Percentiles rank a stretch among this genome's conserved stretches.
phyloP scores from a whole-genome alignment of 1,140 invertebrate genomes.

The Bemisia tabaci region DNA sequence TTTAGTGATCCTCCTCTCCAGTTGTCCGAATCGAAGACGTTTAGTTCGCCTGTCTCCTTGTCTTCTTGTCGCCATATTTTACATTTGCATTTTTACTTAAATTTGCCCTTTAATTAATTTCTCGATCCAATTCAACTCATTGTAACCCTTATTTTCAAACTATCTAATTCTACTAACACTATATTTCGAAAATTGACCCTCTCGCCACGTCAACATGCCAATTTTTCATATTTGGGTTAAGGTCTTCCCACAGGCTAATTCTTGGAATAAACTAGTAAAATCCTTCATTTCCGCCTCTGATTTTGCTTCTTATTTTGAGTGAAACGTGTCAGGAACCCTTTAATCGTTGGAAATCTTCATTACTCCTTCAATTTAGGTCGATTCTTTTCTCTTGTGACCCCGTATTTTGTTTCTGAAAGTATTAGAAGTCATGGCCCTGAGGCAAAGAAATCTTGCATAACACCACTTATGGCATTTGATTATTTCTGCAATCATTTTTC shows the following conservation, averaged over 20 bases:
- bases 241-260: not conserved
- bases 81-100: conserved; percentile 1
- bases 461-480: not conserved
- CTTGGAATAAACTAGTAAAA: not conserved
- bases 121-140: not conserved
- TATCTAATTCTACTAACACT: not conserved
- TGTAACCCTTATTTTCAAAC: not conserved
- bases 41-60: not conserved
- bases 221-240: not conserved
- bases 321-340: no score
- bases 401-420: not conserved
- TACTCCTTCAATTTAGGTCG: not conserved
- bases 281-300: not conserved
- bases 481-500: not conserved
- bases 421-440: not conserved
- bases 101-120: not conserved
- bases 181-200: not conserved
- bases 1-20: not conserved
- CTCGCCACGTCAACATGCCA: conserved; percentile 9
- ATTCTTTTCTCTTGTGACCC: not conserved
- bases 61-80: conserved; percentile 22
- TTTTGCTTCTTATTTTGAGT: no score
- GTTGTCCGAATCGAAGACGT: not conserved
- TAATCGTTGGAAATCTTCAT: no score
- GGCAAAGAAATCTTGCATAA: not conserved